Base-by-base conservation (phyloP, 2,888 invertebrate genomes). In the Tiliacea aurago region DNA sequence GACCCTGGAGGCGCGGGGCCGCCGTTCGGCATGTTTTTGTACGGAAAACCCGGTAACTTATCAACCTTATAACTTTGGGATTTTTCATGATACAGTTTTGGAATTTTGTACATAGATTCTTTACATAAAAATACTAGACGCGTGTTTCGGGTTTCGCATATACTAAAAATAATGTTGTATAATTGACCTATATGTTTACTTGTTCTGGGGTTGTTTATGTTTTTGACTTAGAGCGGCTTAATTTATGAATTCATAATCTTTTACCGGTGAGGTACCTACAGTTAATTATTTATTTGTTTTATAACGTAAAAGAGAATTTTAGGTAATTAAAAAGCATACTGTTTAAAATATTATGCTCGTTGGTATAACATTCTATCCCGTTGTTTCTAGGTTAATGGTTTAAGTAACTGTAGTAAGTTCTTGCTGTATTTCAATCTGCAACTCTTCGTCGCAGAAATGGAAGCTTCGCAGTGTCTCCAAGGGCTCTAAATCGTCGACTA, bases 401-500 rank as follows among this genome's bases (percentile, higher is more conserved):
- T 55, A 61, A n/a, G 58, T 49, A 41, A 59, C 47, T 68, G 47
- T 43, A 11, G 41, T 49, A 64, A 33, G n/a, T 51, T 64, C 41
- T 70, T 7, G 53, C 49, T 49, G 53, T 71, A 66, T 73, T 73
- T 59, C 71, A 75, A 74, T 80, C 69, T 72, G 53, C 58, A 70
- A 63, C 55, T 63, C 33, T 63, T 59, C 58, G 59, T 73, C 61
- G 59, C 59, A 76, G 53, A 74, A 77, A 76, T 61, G 77, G 68
- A 73, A 81, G 72, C 66, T 76, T 77, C 62, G 15, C 51, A 43
- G 45, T 73, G 80, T 84, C 78, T 77, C 81, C 56, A 77, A 71
- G 78, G 86, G 58, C 73, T 49, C 64, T 76, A 84, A 84, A 84
- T 76, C 71, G 84, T 73, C 45, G 76, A 73, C 84, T 62, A 76